Percentiles rank a stretch among this genome's conserved stretches.
These are phyloP conservation scores for Coelinius sp. DNA, from an alignment of 2,888 invertebrate genomes.

Conservation along the genomic window DNA sequence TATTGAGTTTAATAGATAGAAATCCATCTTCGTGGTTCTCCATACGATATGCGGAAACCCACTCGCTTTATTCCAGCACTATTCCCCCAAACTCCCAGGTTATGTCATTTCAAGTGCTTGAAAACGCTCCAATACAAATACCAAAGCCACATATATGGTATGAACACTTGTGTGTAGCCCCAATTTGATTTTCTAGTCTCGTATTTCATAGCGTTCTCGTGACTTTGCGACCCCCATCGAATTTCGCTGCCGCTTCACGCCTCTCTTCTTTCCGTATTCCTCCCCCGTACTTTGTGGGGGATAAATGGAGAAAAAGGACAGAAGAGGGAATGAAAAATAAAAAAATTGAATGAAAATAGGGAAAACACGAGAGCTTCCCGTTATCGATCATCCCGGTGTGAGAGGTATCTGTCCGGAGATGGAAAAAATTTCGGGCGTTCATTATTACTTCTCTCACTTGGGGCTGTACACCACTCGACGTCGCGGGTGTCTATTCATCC, in stretches of 20 bases:
- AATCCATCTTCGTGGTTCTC: constrained; percentile 13
- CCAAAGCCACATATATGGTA: background rate
- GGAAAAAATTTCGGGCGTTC: constrained; percentile 19
- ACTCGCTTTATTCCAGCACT: background rate
- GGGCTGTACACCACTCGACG: constrained; percentile 15
- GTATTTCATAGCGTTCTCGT: constrained; percentile 47
- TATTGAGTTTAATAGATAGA: constrained; percentile 15
- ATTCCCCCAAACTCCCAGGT: background rate
- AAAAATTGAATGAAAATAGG: background rate
- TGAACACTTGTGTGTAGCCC: background rate
- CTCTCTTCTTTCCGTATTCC: constrained; percentile 18
- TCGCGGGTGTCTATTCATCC: constrained; percentile 12
- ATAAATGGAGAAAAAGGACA: background rate
- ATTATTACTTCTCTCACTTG: constrained; percentile 27
- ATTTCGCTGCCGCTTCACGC: constrained; percentile 13
- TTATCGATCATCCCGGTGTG: constrained; percentile 24
- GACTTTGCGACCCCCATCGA: constrained; percentile 40
- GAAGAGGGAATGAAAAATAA: constrained; percentile 1
- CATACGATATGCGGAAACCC: constrained; percentile 16
- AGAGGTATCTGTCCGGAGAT: constrained; percentile 5
- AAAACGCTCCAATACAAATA: background rate
- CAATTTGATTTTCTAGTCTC: constrained; percentile 48
- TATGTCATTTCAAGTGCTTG: background rate
- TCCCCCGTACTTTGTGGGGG: background rate
- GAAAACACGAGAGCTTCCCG: constrained; percentile 6